phyloP scores from a whole-genome alignment of 2,113 vertebrate genomes.

The Odocoileus hemionus region DNA sequence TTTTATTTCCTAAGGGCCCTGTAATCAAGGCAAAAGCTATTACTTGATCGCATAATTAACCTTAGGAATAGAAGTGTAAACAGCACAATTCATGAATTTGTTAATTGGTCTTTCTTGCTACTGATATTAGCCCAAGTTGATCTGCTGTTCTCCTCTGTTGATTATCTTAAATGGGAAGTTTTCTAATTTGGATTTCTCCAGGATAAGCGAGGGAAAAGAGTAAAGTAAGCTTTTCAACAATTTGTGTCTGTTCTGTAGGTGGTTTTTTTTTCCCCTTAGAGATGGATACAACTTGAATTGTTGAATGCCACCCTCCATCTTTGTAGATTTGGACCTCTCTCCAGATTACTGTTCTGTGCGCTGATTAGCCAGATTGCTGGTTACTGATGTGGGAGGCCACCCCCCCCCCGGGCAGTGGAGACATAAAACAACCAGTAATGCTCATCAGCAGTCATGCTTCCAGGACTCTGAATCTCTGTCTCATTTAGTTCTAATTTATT shows the following conservation, averaged over 20 bases:
- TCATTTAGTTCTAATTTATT: slow-evolving; percentile 66
- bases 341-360: not conserved
- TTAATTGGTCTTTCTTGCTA: slow-evolving; percentile 61
- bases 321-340: not conserved
- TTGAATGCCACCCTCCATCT: not conserved
- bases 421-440: slow-evolving; percentile 22
- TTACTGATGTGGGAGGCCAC: not conserved
- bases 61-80: slow-evolving; percentile 67
- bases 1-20: slow-evolving; percentile 67
- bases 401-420: not conserved
- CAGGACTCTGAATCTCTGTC: slow-evolving; percentile 45
- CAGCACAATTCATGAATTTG: slow-evolving; percentile 68
- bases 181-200: slow-evolving; percentile 48
- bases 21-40: slow-evolving; percentile 70
- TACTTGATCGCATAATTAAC: slow-evolving; percentile 72
- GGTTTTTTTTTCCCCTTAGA: not conserved
- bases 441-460: slow-evolving; percentile 17
- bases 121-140: slow-evolving; percentile 53
- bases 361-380: not conserved
- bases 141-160: slow-evolving; percentile 52
- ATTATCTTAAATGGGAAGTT: slow-evolving; percentile 38
- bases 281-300: not conserved
- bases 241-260: not conserved
- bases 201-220: not conserved
- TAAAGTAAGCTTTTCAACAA: not conserved